phyloP scores from a whole-genome alignment of 2,113 vertebrate genomes.

The Catharus fuscescens region DNA sequence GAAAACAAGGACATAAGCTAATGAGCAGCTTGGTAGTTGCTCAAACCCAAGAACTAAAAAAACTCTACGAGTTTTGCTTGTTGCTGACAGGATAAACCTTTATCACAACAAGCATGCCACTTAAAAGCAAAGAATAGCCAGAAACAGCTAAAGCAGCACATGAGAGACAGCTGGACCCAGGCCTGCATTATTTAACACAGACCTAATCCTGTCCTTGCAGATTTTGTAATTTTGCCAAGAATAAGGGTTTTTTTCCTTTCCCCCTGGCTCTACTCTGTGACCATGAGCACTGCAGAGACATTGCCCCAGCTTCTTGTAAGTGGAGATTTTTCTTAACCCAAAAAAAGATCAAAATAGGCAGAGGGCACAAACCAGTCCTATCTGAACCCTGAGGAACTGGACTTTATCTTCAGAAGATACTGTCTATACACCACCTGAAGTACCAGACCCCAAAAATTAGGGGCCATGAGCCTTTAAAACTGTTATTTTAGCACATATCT shows the following conservation, averaged over 20 bases:
- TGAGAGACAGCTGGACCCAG: neutral
- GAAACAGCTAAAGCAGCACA: neutral
- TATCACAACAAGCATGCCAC: neutral
- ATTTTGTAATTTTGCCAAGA: slow-evolving; percentile 14
- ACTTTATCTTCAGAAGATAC: neutral
- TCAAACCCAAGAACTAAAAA: neutral
- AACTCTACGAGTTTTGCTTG: neutral
- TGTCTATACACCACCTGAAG: neutral
- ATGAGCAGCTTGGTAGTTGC: neutral
- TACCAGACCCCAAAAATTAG: neutral
- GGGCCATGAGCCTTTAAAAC: neutral
- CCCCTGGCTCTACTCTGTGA: neutral
- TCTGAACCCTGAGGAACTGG: neutral
- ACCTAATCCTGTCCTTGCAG: slow-evolving; percentile 28
- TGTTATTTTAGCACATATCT: neutral
- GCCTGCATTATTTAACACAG: neutral
- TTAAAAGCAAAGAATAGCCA: neutral
- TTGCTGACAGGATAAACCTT: neutral
- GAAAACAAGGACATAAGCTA: neutral
- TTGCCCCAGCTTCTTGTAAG: accelerated
- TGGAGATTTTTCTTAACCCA: neutral
- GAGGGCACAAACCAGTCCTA: neutral
- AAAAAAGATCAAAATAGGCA: neutral
- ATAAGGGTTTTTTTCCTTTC: neutral
- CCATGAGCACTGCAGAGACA: neutral